Conservation (phyloP, 2,888 invertebrate species). For the Amphipyra berbera region DNA sequence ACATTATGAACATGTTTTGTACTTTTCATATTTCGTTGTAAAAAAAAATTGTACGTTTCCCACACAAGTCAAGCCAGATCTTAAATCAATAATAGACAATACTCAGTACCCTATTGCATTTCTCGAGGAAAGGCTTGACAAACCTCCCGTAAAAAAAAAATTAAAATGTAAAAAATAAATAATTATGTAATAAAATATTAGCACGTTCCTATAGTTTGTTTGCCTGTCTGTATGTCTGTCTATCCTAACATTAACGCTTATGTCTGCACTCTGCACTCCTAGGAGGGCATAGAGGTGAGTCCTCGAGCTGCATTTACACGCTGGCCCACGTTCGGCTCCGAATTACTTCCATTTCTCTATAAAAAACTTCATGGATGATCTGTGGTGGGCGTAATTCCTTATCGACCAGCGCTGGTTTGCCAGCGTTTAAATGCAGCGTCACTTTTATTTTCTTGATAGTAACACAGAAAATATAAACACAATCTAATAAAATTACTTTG, state of each 20-base stretch:
- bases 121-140: no score
- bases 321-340: conserved; percentile 26
- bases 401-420: neutral
- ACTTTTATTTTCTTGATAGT: conserved; percentile 18
- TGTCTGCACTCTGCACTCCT: conserved; percentile 83
- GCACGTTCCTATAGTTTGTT: conserved; percentile 78
- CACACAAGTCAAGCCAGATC: neutral
- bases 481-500: neutral
- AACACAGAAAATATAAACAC: conserved; percentile 4
- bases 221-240: conserved; percentile 82
- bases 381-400: no score
- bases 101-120: no score
- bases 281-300: conserved; percentile 89
- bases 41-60: no score
- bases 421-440: conserved; percentile 34
- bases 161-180: neutral
- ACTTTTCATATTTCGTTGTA: no score
- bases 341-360: neutral
- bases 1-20: no score
- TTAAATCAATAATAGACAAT: neutral
- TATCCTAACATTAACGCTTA: conserved; percentile 83
- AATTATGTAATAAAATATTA: conserved; percentile 46
- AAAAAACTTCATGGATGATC: neutral
- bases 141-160: no score
- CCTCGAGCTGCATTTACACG: conserved; percentile 58